These are phyloP conservation scores for Apis mellifera DNA, from an alignment of 1,140 invertebrate species.

Conservation along the genomic window DNA sequence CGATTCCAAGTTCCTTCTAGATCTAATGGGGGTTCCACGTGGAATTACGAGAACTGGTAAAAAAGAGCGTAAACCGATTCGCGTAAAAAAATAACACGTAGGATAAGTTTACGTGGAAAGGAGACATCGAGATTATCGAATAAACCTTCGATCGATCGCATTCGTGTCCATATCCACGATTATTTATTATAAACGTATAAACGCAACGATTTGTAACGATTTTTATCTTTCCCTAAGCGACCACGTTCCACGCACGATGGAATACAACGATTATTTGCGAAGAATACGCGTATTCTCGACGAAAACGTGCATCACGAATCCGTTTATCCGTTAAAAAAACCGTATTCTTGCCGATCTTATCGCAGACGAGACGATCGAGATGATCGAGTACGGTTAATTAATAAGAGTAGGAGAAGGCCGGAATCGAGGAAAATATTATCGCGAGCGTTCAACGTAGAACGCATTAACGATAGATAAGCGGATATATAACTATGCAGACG, in stretches of 20 bases:
- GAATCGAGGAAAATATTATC: constrained; percentile 3
- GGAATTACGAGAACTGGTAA: constrained; percentile 5
- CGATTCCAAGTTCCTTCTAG: background rate
- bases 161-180: too few relatives aligned
- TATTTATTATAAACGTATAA: too few relatives aligned
- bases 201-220: too few relatives aligned
- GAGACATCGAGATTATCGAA: background rate
- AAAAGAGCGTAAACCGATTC: constrained; percentile 22
- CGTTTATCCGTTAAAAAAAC: background rate
- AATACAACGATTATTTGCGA: too few relatives aligned
- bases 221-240: too few relatives aligned
- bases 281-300: too few relatives aligned
- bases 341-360: background rate
- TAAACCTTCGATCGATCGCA: background rate
- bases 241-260: too few relatives aligned
- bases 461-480: background rate
- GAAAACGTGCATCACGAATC: too few relatives aligned
- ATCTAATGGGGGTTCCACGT: background rate
- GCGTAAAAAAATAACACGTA: constrained; percentile 21
- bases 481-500: background rate
- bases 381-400: background rate
- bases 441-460: background rate
- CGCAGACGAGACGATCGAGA: background rate
- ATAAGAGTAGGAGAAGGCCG: background rate
- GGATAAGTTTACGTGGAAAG: background rate